These are phyloP conservation scores for Rhinogobius similis DNA, from an alignment of 2,113 vertebrate genomes.

Conservation along the genomic window DNA sequence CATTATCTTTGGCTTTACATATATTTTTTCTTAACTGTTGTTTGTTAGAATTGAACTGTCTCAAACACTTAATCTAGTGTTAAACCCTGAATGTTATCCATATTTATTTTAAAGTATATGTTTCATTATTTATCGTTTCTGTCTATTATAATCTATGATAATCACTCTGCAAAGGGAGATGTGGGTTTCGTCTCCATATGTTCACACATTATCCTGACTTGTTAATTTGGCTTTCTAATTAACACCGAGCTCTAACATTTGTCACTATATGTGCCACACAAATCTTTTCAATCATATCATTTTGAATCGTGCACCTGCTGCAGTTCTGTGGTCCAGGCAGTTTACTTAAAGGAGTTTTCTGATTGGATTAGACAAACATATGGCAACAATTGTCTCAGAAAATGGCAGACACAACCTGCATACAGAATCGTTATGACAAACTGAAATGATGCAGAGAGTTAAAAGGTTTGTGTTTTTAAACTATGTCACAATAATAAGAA, in stretches of 20 bases:
- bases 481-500: too few species aligned
- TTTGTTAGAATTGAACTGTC: too few species aligned
- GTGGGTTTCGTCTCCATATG: neutral
- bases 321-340: neutral
- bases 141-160: too few species aligned
- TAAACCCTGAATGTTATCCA: too few species aligned
- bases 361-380: slow-evolving; percentile 24
- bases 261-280: neutral
- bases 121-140: too few species aligned
- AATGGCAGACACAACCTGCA: neutral
- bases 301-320: neutral
- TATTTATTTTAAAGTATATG: too few species aligned
- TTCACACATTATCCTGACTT: neutral
- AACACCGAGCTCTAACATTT: neutral
- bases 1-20: too few species aligned
- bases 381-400: slow-evolving; percentile 21
- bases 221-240: neutral
- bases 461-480: too few species aligned
- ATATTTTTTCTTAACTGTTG: too few species aligned
- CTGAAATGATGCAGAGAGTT: slow-evolving; percentile 7
- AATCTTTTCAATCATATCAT: neutral
- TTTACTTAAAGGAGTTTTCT: neutral
- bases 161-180: too few species aligned
- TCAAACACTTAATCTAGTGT: too few species aligned
- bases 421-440: neutral